These are phyloP conservation scores for Polypedilum vanderplanki DNA, from an alignment of 1,140 invertebrate genomes.

Conservation along the genomic window DNA sequence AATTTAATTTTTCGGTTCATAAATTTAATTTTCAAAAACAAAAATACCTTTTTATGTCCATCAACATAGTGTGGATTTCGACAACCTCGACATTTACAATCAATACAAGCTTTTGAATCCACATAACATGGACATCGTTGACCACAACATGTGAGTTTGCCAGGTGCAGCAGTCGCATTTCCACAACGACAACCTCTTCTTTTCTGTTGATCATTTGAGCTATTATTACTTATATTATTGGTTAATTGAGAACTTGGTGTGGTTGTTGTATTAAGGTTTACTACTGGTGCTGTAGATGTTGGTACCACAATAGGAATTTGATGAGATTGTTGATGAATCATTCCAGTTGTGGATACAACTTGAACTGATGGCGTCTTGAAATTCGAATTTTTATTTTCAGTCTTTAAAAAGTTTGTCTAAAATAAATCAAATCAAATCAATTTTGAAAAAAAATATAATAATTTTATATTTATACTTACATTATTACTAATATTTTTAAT, in stretches of 20 bases:
- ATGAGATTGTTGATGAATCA: neutral
- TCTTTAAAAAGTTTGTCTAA: slow-evolving; percentile 26
- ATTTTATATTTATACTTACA: neutral
- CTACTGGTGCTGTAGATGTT: neutral
- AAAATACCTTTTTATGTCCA: slow-evolving; percentile 60
- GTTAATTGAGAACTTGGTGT: slow-evolving; percentile 28
- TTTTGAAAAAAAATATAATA: neutral
- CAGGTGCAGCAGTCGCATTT: slow-evolving; percentile 78
- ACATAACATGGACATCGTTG: slow-evolving; percentile 90
- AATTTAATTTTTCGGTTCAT: slow-evolving; percentile 15
- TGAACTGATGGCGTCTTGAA: neutral
- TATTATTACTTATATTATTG: neutral
- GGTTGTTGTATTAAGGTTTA: neutral
- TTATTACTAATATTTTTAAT: neutral
- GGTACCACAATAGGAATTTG: neutral
- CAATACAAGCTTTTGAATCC: slow-evolving; percentile 73
- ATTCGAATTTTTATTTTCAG: slow-evolving; percentile 24
- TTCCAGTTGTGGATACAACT: neutral
- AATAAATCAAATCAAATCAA: neutral
- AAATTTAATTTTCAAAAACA: neutral
- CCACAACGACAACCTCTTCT: slow-evolving; percentile 81
- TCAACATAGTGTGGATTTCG: slow-evolving; percentile 77
- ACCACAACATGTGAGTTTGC: slow-evolving; percentile 85
- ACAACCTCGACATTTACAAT: slow-evolving; percentile 85
- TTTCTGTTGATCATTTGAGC: slow-evolving; percentile 41